Conservation (phyloP, 2,888 invertebrate genomes). For the Hypercompe scribonia region DNA sequence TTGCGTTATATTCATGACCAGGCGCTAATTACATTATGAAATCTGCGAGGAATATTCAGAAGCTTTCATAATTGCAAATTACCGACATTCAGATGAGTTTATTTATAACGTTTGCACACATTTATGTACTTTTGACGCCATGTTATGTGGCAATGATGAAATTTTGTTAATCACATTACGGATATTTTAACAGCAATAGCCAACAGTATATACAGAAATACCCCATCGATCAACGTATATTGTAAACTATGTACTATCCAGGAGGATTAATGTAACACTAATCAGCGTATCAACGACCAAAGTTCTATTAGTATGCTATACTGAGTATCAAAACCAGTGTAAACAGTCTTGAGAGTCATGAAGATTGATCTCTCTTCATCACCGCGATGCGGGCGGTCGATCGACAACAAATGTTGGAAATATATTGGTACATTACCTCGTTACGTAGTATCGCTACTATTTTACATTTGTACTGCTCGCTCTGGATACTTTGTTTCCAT, state of each 20-base stretch:
- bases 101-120: constrained; percentile 4
- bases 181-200: constrained; percentile 2
- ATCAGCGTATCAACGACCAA: constrained; percentile 62
- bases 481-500: constrained; percentile 64
- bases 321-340: constrained; percentile 47
- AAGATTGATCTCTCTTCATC: constrained; percentile 64
- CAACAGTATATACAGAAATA: constrained; percentile 26
- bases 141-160: background rate
- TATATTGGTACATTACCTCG: constrained; percentile 39
- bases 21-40: constrained; percentile 49
- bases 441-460: constrained; percentile 65
- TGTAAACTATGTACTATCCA: constrained; percentile 54
- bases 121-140: background rate
- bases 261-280: constrained; percentile 66
- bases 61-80: constrained; percentile 43
- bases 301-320: constrained; percentile 54
- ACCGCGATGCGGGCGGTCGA: constrained; percentile 49
- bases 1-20: constrained; percentile 47
- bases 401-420: constrained; percentile 64
- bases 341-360: constrained; percentile 60
- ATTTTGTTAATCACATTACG: background rate
- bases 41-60: constrained; percentile 36
- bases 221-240: constrained; percentile 65
- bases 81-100: constrained; percentile 36
- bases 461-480: constrained; percentile 65